A percentile compares a stretch with the other conserved stretches of the same genome.
Evolutionary conservation across 2,888 invertebrate species (phyloP).

Genomic region (Leucophenga montana): DNA sequence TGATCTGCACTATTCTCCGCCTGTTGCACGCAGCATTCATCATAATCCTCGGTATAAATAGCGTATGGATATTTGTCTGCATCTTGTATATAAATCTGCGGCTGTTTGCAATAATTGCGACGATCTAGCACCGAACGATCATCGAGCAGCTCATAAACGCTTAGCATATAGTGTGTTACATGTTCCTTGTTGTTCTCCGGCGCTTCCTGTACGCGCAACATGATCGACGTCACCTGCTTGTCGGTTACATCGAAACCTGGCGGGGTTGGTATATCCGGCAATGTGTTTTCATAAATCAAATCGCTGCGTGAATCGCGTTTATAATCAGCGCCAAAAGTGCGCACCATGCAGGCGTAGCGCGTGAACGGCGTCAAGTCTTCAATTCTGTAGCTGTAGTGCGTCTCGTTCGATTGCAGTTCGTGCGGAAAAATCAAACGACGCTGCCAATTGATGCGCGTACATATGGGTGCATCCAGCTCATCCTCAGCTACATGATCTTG

Average conservation of each 20-base stretch:
- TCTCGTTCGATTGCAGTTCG: conserved; percentile 52
- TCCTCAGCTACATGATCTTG: conserved; percentile 47
- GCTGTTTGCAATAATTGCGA: conserved; percentile 74
- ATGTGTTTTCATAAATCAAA: conserved; percentile 75
- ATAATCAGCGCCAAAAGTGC: conserved; percentile 76
- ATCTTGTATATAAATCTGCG: conserved; percentile 43
- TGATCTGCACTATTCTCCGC: conserved; percentile 55
- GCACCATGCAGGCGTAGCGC: conserved; percentile 83
- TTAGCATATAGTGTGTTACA: conserved; percentile 69
- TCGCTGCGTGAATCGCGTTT: conserved; percentile 67
- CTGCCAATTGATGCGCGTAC: conserved; percentile 66
- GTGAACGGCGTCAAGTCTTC: conserved; percentile 78
- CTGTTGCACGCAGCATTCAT: conserved; percentile 61
- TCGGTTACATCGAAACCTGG: conserved; percentile 61
- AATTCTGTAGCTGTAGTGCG: conserved; percentile 64
- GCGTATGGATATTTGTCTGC: conserved; percentile 40
- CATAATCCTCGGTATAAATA: conserved; percentile 53
- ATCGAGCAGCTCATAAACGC: conserved; percentile 66
- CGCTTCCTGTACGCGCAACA: conserved; percentile 75
- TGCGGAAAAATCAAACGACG: conserved; percentile 55
- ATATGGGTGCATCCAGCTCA: conserved; percentile 63
- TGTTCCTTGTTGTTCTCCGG: conserved; percentile 57
- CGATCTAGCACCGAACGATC: conserved; percentile 72
- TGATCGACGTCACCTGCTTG: conserved; percentile 68
- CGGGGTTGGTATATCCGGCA: conserved; percentile 75